Conservation (phyloP, 2,797 vertebrate genomes). For the Cygnus olor region DNA sequence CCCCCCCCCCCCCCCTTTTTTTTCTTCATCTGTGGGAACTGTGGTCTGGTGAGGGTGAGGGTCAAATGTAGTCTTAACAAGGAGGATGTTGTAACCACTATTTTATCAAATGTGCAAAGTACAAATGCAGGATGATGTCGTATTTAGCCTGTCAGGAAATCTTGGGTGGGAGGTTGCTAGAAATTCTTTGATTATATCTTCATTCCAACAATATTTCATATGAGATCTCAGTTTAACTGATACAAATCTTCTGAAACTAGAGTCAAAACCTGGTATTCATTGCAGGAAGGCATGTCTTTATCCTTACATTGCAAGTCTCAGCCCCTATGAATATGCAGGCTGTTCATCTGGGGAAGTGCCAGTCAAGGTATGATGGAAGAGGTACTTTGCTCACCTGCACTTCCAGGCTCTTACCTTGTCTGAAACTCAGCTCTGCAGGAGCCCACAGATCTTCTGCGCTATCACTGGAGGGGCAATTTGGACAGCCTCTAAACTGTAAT, state of each 20-base stretch:
- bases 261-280: neutral
- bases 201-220: neutral
- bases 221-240: neutral
- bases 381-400: fast-evolving
- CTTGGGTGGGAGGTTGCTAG: neutral
- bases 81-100: neutral
- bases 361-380: neutral
- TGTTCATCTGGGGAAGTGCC: neutral
- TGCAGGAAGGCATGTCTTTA: neutral
- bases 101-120: neutral
- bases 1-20: neutral
- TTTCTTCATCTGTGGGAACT: neutral
- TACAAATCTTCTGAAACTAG: neutral
- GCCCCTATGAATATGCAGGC: neutral
- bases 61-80: neutral
- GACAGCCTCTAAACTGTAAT: neutral
- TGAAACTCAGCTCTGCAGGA: neutral
- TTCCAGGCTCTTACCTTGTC: neutral
- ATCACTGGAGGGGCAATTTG: neutral
- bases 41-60: neutral
- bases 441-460: neutral
- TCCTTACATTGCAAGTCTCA: fast-evolving
- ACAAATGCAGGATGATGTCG: fast-evolving
- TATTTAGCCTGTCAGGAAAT: neutral
- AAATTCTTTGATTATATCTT: neutral